These are phyloP conservation scores for Nannospalax galili DNA, from an alignment of 2,113 vertebrate genomes.

Conservation along the genomic window DNA sequence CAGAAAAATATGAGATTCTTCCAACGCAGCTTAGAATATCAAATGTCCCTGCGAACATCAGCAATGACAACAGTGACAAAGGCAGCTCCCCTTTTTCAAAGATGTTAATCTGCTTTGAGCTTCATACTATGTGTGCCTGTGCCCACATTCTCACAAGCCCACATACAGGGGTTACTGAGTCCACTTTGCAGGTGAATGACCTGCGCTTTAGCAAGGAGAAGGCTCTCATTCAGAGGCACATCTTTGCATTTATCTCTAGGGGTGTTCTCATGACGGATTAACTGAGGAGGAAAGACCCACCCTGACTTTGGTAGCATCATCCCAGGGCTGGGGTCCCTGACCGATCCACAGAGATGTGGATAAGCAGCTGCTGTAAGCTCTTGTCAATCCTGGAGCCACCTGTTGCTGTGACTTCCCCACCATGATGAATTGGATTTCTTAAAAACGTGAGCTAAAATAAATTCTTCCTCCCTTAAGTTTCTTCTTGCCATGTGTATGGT, in stretches of 20 bases:
- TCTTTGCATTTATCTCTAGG: neutral
- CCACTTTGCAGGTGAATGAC: neutral
- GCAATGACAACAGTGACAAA: neutral
- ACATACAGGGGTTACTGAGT: too few relatives aligned
- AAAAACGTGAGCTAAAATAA: neutral
- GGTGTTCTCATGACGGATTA: neutral
- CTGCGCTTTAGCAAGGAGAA: neutral
- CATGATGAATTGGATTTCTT: neutral
- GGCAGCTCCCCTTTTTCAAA: neutral
- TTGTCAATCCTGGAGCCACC: too few relatives aligned
- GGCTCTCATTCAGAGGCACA: neutral
- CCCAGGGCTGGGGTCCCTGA: too few relatives aligned
- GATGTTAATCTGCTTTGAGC: neutral
- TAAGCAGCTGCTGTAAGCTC: neutral
- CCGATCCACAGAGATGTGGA: neutral
- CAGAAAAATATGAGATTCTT: conserved; percentile 42
- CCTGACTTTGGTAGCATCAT: neutral
- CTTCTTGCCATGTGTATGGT: neutral
- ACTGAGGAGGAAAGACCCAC: neutral
- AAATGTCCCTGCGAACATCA: neutral
- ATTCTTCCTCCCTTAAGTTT: neutral
- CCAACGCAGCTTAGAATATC: conserved; percentile 15
- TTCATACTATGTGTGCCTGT: neutral
- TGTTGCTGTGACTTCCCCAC: neutral
- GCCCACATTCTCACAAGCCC: too few relatives aligned